Conservation (phyloP, 2,113 vertebrate genomes). For the Cnemophilus loriae region DNA sequence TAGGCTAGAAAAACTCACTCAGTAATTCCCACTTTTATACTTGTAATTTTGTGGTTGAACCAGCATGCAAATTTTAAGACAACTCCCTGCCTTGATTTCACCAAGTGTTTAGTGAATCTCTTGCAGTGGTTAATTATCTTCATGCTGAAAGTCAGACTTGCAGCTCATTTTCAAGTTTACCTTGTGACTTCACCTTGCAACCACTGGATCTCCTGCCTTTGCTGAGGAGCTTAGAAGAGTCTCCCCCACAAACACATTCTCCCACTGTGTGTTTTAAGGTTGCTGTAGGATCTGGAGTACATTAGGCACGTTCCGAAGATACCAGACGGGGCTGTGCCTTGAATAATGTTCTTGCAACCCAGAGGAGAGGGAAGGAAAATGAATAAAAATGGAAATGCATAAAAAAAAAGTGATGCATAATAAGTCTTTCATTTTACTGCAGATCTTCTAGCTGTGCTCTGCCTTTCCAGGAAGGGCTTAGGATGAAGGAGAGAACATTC, state of each 20-base stretch:
- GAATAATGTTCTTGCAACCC: background rate
- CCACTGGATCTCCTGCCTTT: background rate
- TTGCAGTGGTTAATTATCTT: conserved; percentile 14
- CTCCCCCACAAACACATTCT: background rate
- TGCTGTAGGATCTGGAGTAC: background rate
- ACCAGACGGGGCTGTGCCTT: background rate
- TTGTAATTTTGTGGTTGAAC: conserved; percentile 55
- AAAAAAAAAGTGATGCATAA: background rate
- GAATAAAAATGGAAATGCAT: background rate
- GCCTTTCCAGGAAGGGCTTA: background rate
- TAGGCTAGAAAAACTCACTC: background rate
- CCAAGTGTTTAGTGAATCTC: conserved; percentile 16
- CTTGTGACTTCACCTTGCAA: conserved; percentile 2
- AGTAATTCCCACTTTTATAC: conserved; percentile 47
- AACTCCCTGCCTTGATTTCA: conserved; percentile 38
- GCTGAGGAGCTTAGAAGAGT: background rate
- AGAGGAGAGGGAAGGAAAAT: background rate
- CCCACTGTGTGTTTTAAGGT: background rate
- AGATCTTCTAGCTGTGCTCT: background rate
- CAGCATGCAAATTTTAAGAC: conserved; percentile 39
- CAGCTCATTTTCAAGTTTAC: conserved; percentile 14
- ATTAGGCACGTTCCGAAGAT: background rate
- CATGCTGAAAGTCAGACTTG: conserved; percentile 7
- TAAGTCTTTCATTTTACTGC: background rate
- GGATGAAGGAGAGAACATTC: background rate